Evolutionary conservation across 2,888 invertebrate species (phyloP), one percentile per base, ranked within the genome.

Genomic region (Nephrocerus scutellatus): DNA sequence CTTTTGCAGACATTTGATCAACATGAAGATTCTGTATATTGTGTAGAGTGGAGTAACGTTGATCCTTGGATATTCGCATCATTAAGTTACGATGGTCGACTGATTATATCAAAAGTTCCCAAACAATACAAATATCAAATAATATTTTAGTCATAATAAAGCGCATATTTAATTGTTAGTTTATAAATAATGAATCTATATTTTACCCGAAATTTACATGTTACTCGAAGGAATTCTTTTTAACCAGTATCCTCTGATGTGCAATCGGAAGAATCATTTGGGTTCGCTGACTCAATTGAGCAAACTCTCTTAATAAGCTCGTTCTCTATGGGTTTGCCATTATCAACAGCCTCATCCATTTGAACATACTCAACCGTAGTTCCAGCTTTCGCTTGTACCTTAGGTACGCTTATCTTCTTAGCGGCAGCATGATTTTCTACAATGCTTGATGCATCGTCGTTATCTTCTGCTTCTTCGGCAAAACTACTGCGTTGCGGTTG

Each of bases 11-110:
- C 84, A 42, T 95, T 92, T 60, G 95, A 97, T 62, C 91, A 93
- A 54, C 96, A 98, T 60, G 97, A 97, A 64, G 97, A 98, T 68
- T 91, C 92, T 6, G 96, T 98, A 12, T 98, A 96, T 71, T 86
- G 88, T 57, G 90, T 86, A 0, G 95, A 95, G 68, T 98, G 97
- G 97, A 93, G 93, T 45, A 81, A 86, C 15, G 89, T 90, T 16
- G 97, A 98, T 72, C 95, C 97, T 10, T 98, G 97, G 97, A 84
- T 92, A 41, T 97, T 96, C 74, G 97, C 97, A n/a, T 96, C 96
- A 0, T 49, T 66, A 3, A 95, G 95, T 63, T 96, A 95, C 65
- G 98, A 98, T 70, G 98, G 97, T 0, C 72, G 97, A 32, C 76
- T 98, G 13, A 83, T 97, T 31, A 80, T 98, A 23, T 92, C 93